Evolutionary conservation across 2,888 invertebrate species (phyloP), one percentile per base, ranked within the genome.

Genomic region (Archips crataeganus): DNA sequence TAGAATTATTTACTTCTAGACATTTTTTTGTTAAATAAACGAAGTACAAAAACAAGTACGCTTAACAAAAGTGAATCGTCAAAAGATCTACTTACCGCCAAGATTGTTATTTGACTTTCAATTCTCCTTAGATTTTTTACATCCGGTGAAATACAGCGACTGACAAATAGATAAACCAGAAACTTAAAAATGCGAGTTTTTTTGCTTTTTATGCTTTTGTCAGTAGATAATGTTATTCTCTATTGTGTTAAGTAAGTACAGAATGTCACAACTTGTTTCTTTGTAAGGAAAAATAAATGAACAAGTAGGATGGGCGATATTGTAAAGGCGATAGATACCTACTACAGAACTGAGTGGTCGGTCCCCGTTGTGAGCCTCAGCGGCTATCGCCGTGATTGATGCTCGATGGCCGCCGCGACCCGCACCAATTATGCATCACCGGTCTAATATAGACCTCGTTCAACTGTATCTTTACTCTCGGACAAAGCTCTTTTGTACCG

Each of bases 401-500:
- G 32, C 10, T 4, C n/a, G 57, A 54, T 54, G 15, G 15, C 51
- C 15, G 51, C n/a, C n/a, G 32, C 32, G 57, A 57, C 60, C 60
- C 36, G 36, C 60, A 3, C 51, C 51, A 23, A 15, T 11, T 32
- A 57, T 32, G 11, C 57, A 57, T 49, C 49, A 49, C n/a, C 49
- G 13, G 15, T 23, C 32, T 23, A 57, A 23, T 57, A 57, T 8
- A 59, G 36, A 13, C 36, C 8, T n/a, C 36, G 36, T n/a, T 13
- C 34, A 32, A 59, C 36, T 60, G 60, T 36, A 59, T 59, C 57
- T 11, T 34, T 34, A 34, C 57, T 32, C 13, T n/a, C 10, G 60
- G 2, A 60, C 60, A 60, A 60, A 13, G 60, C 60, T 60, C 60
- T 36, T 36, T 34, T 60, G 23, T 36, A 6, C 36, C 59, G 54